Conservation (phyloP, 92 coral and sea anemone genomes). For the Virgularia gustaviana region DNA sequence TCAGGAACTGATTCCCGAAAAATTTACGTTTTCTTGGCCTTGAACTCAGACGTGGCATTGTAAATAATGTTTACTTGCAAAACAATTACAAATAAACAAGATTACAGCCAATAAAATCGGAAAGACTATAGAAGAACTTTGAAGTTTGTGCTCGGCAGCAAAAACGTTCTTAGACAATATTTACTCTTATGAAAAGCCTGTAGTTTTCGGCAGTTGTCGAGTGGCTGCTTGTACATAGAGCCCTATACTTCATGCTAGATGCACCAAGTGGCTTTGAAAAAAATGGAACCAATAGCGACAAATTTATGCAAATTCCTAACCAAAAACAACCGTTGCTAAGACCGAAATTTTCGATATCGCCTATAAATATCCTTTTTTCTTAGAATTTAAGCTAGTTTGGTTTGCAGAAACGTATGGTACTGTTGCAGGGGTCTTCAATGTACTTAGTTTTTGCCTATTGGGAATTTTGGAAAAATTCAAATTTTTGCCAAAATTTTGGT, state of each 20-base stretch:
- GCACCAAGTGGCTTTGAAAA: slow-evolving; percentile 1
- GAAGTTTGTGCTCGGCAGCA: slow-evolving; percentile 4
- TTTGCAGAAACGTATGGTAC: too few species aligned
- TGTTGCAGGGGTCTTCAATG: too few species aligned
- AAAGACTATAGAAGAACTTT: slow-evolving; percentile 7
- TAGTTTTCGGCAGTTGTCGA: slow-evolving; percentile 17
- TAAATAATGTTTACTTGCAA: slow-evolving; percentile 5
- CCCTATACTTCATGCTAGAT: slow-evolving; percentile 3
- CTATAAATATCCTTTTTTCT: too few species aligned
- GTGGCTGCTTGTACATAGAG: background rate
- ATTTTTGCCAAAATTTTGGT: too few species aligned
- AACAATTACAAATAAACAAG: slow-evolving; percentile 9
- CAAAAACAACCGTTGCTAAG: too few species aligned
- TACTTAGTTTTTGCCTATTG: too few species aligned
- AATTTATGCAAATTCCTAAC: slow-evolving; percentile 4
- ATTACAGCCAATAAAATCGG: background rate
- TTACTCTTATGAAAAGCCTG: background rate
- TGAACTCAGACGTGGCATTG: background rate
- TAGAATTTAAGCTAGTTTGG: too few species aligned
- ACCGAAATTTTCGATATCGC: too few species aligned
- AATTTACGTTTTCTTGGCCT: slow-evolving; percentile 10
- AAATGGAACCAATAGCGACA: background rate
- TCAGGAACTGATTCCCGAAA: slow-evolving; percentile 11
- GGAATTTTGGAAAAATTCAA: too few species aligned
- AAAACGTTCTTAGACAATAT: background rate